Evolutionary conservation across 1,140 invertebrate species (phyloP).

Genomic region (Panulirus ornatus): DNA sequence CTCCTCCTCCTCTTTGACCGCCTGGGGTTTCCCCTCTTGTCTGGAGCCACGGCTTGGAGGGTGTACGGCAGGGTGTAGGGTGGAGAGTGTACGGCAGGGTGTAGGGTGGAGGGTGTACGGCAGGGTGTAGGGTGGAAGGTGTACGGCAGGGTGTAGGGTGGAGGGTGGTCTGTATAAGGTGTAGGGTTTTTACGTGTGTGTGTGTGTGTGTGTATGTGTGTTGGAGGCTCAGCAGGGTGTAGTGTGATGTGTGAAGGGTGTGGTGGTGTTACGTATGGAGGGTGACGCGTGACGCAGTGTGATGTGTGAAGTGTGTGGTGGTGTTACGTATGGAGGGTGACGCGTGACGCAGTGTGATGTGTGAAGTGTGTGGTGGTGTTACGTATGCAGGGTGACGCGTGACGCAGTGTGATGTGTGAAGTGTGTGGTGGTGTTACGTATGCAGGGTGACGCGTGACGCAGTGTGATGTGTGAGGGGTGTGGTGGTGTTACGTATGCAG

Average conservation of each 20-base stretch:
- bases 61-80: neutral
- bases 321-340: neutral
- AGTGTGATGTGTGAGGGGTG: too few species aligned
- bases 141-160: neutral
- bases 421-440: too few species aligned
- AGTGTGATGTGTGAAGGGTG: too few species aligned
- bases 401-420: too few species aligned
- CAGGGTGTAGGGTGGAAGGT: neutral
- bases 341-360: neutral
- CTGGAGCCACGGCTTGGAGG: too few species aligned
- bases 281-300: neutral
- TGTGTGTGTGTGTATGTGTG: neutral
- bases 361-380: neutral
- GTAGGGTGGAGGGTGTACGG: neutral
- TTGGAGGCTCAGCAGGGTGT: neutral
- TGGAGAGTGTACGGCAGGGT: neutral
- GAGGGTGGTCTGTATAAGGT: neutral
- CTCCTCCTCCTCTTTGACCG: too few species aligned
- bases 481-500: too few species aligned
- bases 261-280: neutral
- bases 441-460: too few species aligned
- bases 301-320: neutral
- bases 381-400: too few species aligned
- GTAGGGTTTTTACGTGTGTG: neutral
- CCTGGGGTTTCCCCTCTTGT: too few species aligned